These are phyloP conservation scores for Amphiprion ocellaris DNA, from an alignment of 2,113 vertebrate genomes.

Conservation along the genomic window DNA sequence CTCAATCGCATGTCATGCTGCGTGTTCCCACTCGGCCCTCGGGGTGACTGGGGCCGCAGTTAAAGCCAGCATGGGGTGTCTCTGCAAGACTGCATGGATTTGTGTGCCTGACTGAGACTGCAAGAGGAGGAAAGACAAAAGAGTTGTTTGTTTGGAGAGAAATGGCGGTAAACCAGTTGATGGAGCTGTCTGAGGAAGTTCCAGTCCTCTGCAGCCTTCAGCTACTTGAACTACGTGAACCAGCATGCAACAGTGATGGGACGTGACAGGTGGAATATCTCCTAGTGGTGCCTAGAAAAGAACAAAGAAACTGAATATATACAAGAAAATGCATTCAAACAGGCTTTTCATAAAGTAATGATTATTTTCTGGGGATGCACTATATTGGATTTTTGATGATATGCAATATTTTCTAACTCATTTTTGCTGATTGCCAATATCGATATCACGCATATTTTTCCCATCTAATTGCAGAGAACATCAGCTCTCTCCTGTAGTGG, in stretches of 20 bases:
- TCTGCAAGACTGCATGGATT: constrained; percentile 32
- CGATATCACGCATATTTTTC: no score
- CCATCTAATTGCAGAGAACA: no score
- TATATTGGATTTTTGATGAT: no score
- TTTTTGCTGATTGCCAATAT: no score
- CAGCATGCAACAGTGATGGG: constrained; percentile 83
- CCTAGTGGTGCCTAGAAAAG: background rate
- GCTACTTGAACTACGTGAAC: constrained; percentile 79
- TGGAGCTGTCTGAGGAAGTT: constrained; percentile 79
- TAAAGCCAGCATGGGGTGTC: constrained; percentile 39
- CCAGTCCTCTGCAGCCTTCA: constrained; percentile 73
- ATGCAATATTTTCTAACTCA: no score
- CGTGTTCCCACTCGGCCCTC: constrained; percentile 37
- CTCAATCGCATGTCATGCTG: constrained; percentile 57
- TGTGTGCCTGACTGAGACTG: constrained; percentile 36
- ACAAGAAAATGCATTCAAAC: background rate
- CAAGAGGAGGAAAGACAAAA: constrained; percentile 5
- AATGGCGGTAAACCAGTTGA: constrained; percentile 40
- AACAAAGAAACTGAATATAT: constrained; percentile 10
- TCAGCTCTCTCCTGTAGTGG: no score
- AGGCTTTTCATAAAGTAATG: background rate
- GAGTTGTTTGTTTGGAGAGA: constrained; percentile 12
- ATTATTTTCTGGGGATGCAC: background rate
- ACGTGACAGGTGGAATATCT: constrained; percentile 74
- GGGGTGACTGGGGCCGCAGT: constrained; percentile 16